A percentile compares a stretch with the other conserved stretches of the same genome.
Conservation (phyloP, 2,888 invertebrate species). For the Incurvaria masculella region DNA sequence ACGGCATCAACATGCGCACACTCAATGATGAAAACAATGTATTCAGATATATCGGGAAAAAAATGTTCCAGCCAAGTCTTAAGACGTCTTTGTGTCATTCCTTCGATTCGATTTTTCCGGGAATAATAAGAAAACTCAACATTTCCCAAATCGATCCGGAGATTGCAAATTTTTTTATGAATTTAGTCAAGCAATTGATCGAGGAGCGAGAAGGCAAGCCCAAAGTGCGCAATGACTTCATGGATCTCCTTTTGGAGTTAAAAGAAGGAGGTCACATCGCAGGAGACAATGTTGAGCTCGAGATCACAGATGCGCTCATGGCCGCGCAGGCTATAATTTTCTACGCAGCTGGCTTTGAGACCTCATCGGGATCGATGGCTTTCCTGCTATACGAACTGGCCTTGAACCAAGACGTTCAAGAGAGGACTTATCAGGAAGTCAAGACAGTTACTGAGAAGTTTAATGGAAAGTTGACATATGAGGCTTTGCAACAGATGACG, state of each 20-base stretch:
- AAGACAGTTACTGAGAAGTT: constrained; percentile 18
- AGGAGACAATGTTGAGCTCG: constrained; percentile 4
- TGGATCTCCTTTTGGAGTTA: constrained; percentile 16
- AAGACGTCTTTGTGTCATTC: not conserved
- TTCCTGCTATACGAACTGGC: constrained; percentile 23
- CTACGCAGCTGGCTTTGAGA: constrained; percentile 27
- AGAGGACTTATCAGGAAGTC: constrained; percentile 21
- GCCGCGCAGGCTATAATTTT: constrained; percentile 23
- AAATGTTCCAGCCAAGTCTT: not conserved
- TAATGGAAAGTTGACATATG: constrained; percentile 21
- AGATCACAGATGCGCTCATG: constrained; percentile 17
- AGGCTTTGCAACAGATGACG: constrained; percentile 21
- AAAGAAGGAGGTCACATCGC: constrained; percentile 6
- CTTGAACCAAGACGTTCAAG: constrained; percentile 22
- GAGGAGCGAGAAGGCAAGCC: constrained; percentile 4
- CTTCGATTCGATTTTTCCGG: constrained; percentile 16
- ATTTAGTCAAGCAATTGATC: constrained; percentile 7
- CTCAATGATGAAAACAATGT: not conserved
- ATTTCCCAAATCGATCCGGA: constrained; percentile 3
- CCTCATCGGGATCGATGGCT: constrained; percentile 23
- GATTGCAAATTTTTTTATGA: constrained; percentile 10
- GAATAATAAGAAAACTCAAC: constrained; percentile 2
- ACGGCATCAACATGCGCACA: not conserved
- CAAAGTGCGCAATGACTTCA: constrained; percentile 12
- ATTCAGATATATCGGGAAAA: not conserved